These are phyloP conservation scores for Ormyrus rosae DNA, from an alignment of 2,888 invertebrate species.

Conservation along the genomic window DNA sequence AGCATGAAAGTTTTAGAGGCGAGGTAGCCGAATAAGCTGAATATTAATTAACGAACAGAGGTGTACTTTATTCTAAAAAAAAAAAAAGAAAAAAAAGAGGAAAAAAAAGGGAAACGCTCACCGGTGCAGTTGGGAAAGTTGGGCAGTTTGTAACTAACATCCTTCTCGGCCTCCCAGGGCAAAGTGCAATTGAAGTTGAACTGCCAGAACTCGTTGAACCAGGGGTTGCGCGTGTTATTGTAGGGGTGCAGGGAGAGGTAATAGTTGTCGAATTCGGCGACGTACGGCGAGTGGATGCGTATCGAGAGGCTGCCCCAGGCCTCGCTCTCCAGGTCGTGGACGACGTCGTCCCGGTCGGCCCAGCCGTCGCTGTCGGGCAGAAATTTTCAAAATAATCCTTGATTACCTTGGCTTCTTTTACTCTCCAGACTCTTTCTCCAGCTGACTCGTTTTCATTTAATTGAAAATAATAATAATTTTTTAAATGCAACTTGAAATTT, in stretches of 20 bases:
- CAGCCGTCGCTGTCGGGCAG: slow-evolving; percentile 81
- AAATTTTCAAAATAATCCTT: not conserved
- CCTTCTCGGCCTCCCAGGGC: slow-evolving; percentile 52
- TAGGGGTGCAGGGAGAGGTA: slow-evolving; percentile 82
- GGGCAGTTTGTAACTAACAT: slow-evolving; percentile 33
- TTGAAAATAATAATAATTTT: too few species aligned
- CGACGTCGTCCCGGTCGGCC: slow-evolving; percentile 86
- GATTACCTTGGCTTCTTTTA: too few species aligned
- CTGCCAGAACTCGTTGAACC: slow-evolving; percentile 89
- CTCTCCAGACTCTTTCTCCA: too few species aligned
- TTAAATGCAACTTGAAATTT: too few species aligned
- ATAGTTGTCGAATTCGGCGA: slow-evolving; percentile 81
- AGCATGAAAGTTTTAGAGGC: not conserved
- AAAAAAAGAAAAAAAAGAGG: not conserved
- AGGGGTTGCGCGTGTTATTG: slow-evolving; percentile 83
- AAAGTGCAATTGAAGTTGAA: slow-evolving; percentile 81
- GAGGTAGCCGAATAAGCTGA: not conserved
- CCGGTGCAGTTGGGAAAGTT: slow-evolving; percentile 54
- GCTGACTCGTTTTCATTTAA: too few species aligned
- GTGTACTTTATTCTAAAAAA: too few species aligned
- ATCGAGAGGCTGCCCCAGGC: slow-evolving; percentile 86
- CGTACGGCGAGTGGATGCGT: slow-evolving; percentile 85
- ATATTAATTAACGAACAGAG: not conserved
- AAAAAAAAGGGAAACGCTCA: slow-evolving; percentile 6
- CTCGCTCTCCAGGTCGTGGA: slow-evolving; percentile 80